phyloP scores from a whole-genome alignment of 2,888 invertebrate genomes.

The Dasysyrphus albostriatus region DNA sequence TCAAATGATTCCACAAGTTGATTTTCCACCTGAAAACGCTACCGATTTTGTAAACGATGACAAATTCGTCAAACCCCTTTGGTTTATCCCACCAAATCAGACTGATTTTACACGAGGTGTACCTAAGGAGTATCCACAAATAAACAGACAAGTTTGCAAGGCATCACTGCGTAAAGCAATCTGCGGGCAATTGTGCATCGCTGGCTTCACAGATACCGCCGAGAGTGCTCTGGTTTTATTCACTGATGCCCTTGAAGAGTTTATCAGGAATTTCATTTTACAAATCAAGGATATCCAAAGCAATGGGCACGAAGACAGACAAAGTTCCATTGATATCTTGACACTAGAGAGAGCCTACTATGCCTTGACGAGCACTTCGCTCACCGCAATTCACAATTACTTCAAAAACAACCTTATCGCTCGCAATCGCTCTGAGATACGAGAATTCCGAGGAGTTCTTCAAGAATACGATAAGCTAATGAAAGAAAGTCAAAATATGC shows the following conservation, averaged over 20 bases:
- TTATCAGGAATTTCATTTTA: slow-evolving; percentile 80
- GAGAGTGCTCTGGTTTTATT: slow-evolving; percentile 81
- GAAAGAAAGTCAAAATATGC: slow-evolving; percentile 83
- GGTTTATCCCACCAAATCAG: slow-evolving; percentile 82
- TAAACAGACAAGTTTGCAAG: slow-evolving; percentile 79
- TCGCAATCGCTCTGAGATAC: slow-evolving; percentile 81
- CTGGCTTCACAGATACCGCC: slow-evolving; percentile 82
- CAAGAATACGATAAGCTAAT: slow-evolving; percentile 83
- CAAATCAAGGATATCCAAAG: slow-evolving; percentile 78
- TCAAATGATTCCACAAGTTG: slow-evolving; percentile 83
- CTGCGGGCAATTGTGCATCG: slow-evolving; percentile 82
- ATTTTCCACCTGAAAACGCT: slow-evolving; percentile 82
- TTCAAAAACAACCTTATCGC: slow-evolving; percentile 82
- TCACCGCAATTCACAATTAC: slow-evolving; percentile 82
- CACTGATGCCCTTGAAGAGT: slow-evolving; percentile 82
- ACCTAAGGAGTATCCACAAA: slow-evolving; percentile 79
- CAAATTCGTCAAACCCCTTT: slow-evolving; percentile 82
- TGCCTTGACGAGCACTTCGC: slow-evolving; percentile 80
- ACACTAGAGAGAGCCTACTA: slow-evolving; percentile 81
- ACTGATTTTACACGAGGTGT: slow-evolving; percentile 81
- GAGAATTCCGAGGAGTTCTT: slow-evolving; percentile 81
- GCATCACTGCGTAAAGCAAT: slow-evolving; percentile 81
- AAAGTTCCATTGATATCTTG: slow-evolving; percentile 77
- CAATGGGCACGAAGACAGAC: slow-evolving; percentile 76
- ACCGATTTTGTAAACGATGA: slow-evolving; percentile 81